phyloP scores from a whole-genome alignment of 2,113 vertebrate species.

The Prunella himalayana region DNA sequence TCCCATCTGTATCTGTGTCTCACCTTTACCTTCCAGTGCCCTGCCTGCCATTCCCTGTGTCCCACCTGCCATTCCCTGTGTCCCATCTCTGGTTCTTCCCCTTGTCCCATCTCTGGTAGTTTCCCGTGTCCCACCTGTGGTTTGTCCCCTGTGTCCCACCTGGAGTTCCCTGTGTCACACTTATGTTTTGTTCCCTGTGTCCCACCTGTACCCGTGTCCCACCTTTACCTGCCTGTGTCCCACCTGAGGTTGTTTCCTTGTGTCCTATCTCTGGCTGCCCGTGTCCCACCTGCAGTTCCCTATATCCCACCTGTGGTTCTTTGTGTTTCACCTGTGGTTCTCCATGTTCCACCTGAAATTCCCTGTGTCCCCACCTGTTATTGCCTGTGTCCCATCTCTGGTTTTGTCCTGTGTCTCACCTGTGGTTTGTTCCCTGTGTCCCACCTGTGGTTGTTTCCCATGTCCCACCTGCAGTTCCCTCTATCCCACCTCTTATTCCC shows the following conservation, averaged over 20 bases:
- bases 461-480: background rate
- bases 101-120: background rate
- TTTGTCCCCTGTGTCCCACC: background rate
- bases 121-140: too few species aligned
- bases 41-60: background rate
- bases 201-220: background rate
- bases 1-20: background rate
- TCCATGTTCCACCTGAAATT: background rate
- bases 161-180: too few species aligned
- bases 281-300: background rate
- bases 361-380: rapidly evolving
- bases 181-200: background rate
- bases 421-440: background rate
- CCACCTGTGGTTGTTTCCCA: too few species aligned
- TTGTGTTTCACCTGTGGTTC: background rate
- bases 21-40: background rate
- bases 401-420: too few species aligned
- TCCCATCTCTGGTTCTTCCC: background rate
- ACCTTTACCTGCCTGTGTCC: background rate
- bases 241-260: too few species aligned
- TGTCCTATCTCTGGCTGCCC: too few species aligned
- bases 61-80: background rate
- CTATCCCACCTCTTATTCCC: background rate
- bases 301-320: background rate
- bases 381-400: too few species aligned